These are phyloP conservation scores for Himalopsyche japonica DNA, from an alignment of 2,888 invertebrate species.

Conservation along the genomic window DNA sequence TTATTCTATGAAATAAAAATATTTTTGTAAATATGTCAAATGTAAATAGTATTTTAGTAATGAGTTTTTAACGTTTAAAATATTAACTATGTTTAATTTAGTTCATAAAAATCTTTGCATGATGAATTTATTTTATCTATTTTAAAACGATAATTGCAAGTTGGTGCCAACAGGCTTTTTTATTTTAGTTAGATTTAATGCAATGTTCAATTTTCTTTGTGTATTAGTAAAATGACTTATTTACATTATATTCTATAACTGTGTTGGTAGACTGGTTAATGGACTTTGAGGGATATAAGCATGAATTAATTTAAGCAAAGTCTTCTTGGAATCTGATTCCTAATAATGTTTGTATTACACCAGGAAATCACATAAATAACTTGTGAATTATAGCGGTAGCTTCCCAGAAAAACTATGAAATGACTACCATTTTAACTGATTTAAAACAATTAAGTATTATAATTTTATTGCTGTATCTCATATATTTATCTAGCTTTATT, in stretches of 20 bases:
- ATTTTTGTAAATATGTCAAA: slow-evolving; percentile 1
- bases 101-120: neutral
- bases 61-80: neutral
- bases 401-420: neutral
- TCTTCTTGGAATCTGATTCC: neutral
- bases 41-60: neutral
- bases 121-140: neutral
- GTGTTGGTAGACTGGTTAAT: neutral
- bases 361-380: neutral
- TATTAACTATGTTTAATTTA: neutral
- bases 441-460: neutral
- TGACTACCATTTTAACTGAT: neutral
- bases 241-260: neutral
- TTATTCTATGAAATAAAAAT: slow-evolving; percentile 2
- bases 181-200: neutral
- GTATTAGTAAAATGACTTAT: neutral
- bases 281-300: neutral
- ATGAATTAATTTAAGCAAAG: neutral
- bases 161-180: neutral
- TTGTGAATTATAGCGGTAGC: neutral
- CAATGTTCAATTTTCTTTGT: neutral
- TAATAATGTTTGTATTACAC: neutral
- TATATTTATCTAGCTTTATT: neutral
- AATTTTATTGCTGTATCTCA: neutral
- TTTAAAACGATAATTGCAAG: neutral